Evolutionary conservation across 2,797 vertebrate genomes (phyloP), one percentile per base, ranked within the genome.

Genomic region (Hozukius guyotensis): DNA sequence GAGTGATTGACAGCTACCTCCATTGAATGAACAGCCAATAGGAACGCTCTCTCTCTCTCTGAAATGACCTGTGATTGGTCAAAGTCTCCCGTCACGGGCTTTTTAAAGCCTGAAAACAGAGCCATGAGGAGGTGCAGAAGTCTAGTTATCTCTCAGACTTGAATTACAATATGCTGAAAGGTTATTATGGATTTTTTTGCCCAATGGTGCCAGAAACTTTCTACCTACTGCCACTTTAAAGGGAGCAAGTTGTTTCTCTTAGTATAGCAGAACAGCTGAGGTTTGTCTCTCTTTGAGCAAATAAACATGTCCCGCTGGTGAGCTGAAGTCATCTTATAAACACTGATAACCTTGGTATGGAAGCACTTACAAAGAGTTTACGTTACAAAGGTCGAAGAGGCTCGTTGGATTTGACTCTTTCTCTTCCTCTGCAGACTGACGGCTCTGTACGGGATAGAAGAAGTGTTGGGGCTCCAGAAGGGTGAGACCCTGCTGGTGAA

Each of bases 401-500:
- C 42, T 18, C 0, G 14, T 4, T 29, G 2, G 3, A 14, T 77
- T 57, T 4, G 42, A 32, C 10, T 32, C 12, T 20, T n/a, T 60
- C 36, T 49, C 7, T 1, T 8, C 74, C 13, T 72, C 62, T 61
- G 53, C 90, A 99, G 97, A 7, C 88, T 98, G 64, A 98, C 97
- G 1, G 98, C 97, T 0, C 95, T 98, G 77, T 97, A 96, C 24
- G 98, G 97, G 75, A 90, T 99, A 11, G 93, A 97, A 55, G 96
- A 99, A 13, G 87, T 99, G 73, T 94, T 97, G 88, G 93, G 89
- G 7, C 83, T 96, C 8, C 94, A 97, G 91, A 61, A 95, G 10
- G 98, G 97, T 13, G 97, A 99, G 59, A 97, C 96, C 0, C 89
- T 99, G 73, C 85, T 99, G 83, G 96, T 99, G 68, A 99, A 96